These are phyloP conservation scores for Mythimna lalbum DNA, from an alignment of 2,888 invertebrate genomes.

Conservation along the genomic window DNA sequence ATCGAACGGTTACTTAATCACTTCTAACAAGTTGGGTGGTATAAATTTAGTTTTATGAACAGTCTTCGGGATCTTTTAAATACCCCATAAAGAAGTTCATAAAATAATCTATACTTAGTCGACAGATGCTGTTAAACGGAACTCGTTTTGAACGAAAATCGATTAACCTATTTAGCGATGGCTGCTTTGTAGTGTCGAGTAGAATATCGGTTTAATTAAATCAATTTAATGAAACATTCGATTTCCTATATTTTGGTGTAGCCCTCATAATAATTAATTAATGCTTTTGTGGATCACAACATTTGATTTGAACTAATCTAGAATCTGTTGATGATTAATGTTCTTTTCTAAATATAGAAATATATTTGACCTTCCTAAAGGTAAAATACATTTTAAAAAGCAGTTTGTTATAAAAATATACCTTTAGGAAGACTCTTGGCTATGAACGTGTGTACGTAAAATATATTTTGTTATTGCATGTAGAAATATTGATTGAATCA, in stretches of 20 bases:
- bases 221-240: slow-evolving; percentile 32
- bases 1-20: slow-evolving; percentile 64
- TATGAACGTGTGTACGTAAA: no score
- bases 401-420: no score
- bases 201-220: slow-evolving; percentile 46
- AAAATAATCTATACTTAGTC: slow-evolving; percentile 66
- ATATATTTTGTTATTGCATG: no score
- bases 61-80: slow-evolving; percentile 67
- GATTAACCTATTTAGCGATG: slow-evolving; percentile 56
- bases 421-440: no score
- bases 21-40: slow-evolving; percentile 65
- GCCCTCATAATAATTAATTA: slow-evolving; percentile 19
- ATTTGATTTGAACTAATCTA: slow-evolving; percentile 2
- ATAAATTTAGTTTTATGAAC: slow-evolving; percentile 78
- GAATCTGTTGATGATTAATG: background rate
- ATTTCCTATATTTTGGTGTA: slow-evolving; percentile 31
- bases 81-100: slow-evolving; percentile 73
- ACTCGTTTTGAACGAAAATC: slow-evolving; percentile 58
- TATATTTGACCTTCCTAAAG: no score
- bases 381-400: no score
- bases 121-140: slow-evolving; percentile 67
- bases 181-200: slow-evolving; percentile 49
- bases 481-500: no score
- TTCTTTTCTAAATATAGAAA: no score
- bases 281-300: slow-evolving; percentile 2